A percentile compares a stretch with the other conserved stretches of the same genome.
phyloP scores from a whole-genome alignment of 2,888 invertebrate species.

The Hypomecis atomaria region DNA sequence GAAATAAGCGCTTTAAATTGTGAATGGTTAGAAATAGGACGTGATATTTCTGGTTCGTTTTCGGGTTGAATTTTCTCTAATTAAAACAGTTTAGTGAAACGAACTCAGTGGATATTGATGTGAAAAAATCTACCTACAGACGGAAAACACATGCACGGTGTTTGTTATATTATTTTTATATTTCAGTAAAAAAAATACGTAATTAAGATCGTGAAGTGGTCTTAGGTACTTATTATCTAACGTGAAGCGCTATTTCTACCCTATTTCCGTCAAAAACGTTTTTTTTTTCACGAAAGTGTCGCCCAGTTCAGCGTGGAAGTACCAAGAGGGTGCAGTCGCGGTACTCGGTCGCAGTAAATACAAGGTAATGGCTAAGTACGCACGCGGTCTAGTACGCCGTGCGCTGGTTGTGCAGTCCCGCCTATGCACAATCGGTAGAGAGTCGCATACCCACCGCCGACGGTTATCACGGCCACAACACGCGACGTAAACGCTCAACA shows the following conservation, averaged over 20 bases:
- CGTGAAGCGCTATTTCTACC: background rate
- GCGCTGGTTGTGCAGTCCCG: constrained; percentile 84
- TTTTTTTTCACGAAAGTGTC: constrained; percentile 16
- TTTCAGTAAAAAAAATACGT: too few species aligned
- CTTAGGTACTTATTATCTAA: too few species aligned
- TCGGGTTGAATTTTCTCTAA: too few species aligned
- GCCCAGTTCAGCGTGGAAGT: constrained; percentile 49
- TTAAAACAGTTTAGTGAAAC: too few species aligned
- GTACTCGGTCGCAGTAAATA: constrained; percentile 80
- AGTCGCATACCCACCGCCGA: constrained; percentile 79
- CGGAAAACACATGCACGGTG: too few species aligned
- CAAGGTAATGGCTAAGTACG: constrained; percentile 85
- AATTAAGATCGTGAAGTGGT: background rate
- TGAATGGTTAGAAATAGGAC: too few species aligned
- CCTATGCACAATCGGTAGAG: constrained; percentile 83
- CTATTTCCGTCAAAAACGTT: background rate
- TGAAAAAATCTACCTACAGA: too few species aligned
- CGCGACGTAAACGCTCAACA: constrained; percentile 78
- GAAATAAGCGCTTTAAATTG: too few species aligned
- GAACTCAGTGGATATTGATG: too few species aligned
- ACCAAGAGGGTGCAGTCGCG: constrained; percentile 63
- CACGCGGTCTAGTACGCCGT: constrained; percentile 83
- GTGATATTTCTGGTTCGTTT: too few species aligned
- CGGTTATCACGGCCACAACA: constrained; percentile 71
- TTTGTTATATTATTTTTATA: too few species aligned